Percentiles rank a stretch among this genome's conserved stretches.
Conservation (phyloP, 2,797 vertebrate species). For the Ciconia nigra region DNA sequence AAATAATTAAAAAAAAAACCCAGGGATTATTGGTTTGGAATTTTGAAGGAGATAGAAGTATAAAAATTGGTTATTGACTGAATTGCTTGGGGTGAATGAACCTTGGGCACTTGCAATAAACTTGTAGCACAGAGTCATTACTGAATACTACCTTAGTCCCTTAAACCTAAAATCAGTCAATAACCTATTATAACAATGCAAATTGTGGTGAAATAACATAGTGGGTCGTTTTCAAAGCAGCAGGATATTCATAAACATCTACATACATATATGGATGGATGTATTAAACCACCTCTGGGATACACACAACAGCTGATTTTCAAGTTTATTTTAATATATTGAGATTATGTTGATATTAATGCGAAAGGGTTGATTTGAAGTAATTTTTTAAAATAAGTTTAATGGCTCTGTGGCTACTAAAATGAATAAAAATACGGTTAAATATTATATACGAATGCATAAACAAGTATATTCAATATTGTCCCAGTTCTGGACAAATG, state of each 20-base stretch:
- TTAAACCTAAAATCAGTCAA: conserved; percentile 93
- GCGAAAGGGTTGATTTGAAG: neutral
- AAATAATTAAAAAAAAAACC: conserved; percentile 81
- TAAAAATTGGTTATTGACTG: conserved; percentile 99
- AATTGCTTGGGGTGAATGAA: conserved; percentile 89
- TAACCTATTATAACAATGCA: conserved; percentile 99
- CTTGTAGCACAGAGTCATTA: conserved; percentile 87
- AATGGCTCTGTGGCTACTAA: neutral
- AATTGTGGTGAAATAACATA: conserved; percentile 90
- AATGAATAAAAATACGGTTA: neutral
- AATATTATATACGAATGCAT: neutral
- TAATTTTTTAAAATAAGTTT: neutral
- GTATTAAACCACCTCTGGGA: conserved; percentile 28
- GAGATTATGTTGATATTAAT: neutral
- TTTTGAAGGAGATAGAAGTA: conserved; percentile 86
- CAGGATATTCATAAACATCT: conserved; percentile 81
- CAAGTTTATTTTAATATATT: conserved; percentile 10
- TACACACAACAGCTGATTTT: conserved; percentile 27
- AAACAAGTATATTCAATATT: neutral
- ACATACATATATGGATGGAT: neutral
- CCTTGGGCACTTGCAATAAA: conserved; percentile 92
- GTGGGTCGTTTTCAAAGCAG: conserved; percentile 79
- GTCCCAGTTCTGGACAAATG: neutral
- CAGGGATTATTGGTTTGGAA: conserved; percentile 79
- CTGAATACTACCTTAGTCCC: conserved; percentile 83